Percentiles rank a stretch among this genome's conserved stretches.
Evolutionary conservation across 2,888 invertebrate species (phyloP).

Genomic region (Patella depressa): DNA sequence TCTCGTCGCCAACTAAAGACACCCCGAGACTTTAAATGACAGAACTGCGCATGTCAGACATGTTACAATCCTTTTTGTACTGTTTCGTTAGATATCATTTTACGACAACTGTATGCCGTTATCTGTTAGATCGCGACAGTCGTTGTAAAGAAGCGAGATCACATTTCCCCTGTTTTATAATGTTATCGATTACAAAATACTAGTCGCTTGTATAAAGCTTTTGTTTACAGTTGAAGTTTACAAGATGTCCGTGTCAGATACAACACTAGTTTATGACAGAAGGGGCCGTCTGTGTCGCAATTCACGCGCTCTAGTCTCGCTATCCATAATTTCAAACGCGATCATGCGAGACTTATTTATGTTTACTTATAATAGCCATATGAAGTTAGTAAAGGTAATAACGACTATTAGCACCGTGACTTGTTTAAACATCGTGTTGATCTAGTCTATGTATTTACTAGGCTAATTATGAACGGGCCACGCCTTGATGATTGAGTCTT

Average conservation of each 20-base stretch:
- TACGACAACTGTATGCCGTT: slow-evolving; percentile 11
- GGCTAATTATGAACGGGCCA: no score
- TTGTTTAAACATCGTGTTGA: no score
- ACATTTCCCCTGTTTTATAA: slow-evolving; percentile 22
- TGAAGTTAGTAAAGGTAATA: not conserved
- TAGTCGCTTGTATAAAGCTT: slow-evolving; percentile 18
- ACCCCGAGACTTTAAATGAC: slow-evolving; percentile 10
- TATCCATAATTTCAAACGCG: slow-evolving; percentile 10
- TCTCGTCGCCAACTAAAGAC: slow-evolving; percentile 8
- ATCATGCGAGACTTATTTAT: slow-evolving; percentile 15
- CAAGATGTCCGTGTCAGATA: slow-evolving; percentile 22
- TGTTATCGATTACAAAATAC: slow-evolving; percentile 24
- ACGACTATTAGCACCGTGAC: no score
- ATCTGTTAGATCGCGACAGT: slow-evolving; percentile 12
- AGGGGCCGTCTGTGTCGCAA: slow-evolving; percentile 14
- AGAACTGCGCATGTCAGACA: slow-evolving; percentile 13
- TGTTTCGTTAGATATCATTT: slow-evolving; percentile 7
- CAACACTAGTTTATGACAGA: slow-evolving; percentile 17
- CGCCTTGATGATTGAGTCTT: no score
- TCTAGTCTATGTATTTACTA: no score
- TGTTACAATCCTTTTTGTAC: slow-evolving; percentile 1
- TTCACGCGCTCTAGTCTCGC: slow-evolving; percentile 4
- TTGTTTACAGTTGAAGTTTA: slow-evolving; percentile 15
- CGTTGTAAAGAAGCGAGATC: slow-evolving; percentile 8
- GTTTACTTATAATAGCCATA: not conserved